Conservation (phyloP, 1,140 invertebrate species). For the Bombus fervidus region DNA sequence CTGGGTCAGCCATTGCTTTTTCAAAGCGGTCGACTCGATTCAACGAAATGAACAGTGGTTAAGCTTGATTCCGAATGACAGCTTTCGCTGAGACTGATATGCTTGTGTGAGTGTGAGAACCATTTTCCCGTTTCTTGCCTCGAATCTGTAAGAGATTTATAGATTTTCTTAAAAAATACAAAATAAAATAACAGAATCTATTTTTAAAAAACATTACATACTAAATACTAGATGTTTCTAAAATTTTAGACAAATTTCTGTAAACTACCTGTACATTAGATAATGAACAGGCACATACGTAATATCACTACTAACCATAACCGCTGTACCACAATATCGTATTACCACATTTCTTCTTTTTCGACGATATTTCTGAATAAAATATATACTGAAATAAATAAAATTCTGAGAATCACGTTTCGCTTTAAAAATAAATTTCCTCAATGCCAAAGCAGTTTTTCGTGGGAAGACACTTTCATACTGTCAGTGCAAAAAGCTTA, state of each 20-base stretch:
- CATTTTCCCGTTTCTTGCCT: neutral
- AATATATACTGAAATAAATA: neutral
- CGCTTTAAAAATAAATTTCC: neutral
- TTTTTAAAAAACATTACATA: too few relatives aligned
- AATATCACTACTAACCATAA: too few relatives aligned
- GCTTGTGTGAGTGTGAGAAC: too few relatives aligned
- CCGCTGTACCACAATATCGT: too few relatives aligned
- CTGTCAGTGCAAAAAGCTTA: neutral
- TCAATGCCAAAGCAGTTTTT: neutral
- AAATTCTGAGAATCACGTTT: neutral
- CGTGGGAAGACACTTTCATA: too few relatives aligned
- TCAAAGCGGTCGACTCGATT: slow-evolving; percentile 8
- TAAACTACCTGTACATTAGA: too few relatives aligned
- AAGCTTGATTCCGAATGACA: slow-evolving; percentile 15
- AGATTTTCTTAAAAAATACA: neutral
- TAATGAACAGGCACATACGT: too few relatives aligned
- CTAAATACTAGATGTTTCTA: too few relatives aligned
- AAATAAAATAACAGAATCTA: too few relatives aligned
- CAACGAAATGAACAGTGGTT: slow-evolving; percentile 24
- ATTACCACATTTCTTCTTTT: too few relatives aligned
- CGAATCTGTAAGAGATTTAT: too few relatives aligned
- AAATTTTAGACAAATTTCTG: too few relatives aligned
- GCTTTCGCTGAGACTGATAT: neutral
- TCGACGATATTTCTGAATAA: neutral
- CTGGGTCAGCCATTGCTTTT: slow-evolving; percentile 40